Evolutionary conservation across 2,797 vertebrate genomes (phyloP).

Genomic region (Pitangus sulphuratus): DNA sequence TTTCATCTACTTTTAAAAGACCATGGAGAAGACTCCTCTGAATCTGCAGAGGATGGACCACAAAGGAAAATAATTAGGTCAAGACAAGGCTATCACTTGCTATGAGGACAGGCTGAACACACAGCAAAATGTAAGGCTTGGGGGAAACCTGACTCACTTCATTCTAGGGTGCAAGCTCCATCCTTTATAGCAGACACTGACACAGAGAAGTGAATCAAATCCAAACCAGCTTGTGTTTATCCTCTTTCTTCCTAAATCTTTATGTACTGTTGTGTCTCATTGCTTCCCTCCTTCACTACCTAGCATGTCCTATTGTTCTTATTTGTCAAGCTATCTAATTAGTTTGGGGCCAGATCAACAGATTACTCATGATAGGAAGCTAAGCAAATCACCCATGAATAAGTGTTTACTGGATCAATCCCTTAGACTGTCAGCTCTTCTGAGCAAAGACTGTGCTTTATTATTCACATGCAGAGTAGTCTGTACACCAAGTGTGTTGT

Average conservation of each 20-base stretch:
- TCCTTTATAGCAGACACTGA: neutral
- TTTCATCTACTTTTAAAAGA: neutral
- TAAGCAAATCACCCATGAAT: constrained; percentile 32
- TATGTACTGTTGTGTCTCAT: neutral
- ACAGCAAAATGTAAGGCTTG: neutral
- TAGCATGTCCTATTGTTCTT: neutral
- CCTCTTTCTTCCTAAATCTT: neutral
- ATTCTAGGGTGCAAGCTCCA: neutral
- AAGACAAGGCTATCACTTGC: neutral
- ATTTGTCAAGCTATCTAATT: constrained; percentile 18
- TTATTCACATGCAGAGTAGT: constrained; percentile 39
- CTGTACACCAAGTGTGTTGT: neutral
- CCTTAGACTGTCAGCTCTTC: constrained; percentile 34
- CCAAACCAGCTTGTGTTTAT: constrained; percentile 8
- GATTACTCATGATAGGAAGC: neutral
- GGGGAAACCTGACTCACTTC: neutral
- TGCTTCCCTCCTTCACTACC: neutral
- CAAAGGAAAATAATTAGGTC: neutral
- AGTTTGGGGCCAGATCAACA: constrained; percentile 16
- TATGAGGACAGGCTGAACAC: neutral
- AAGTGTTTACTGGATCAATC: constrained; percentile 45
- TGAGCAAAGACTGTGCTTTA: constrained; percentile 13
- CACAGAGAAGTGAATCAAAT: neutral
- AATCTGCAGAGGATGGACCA: neutral
- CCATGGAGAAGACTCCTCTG: neutral